Percentiles rank a stretch among this genome's conserved stretches.
Conservation (phyloP, 2,888 invertebrate species). For the Melitaea athalia region DNA sequence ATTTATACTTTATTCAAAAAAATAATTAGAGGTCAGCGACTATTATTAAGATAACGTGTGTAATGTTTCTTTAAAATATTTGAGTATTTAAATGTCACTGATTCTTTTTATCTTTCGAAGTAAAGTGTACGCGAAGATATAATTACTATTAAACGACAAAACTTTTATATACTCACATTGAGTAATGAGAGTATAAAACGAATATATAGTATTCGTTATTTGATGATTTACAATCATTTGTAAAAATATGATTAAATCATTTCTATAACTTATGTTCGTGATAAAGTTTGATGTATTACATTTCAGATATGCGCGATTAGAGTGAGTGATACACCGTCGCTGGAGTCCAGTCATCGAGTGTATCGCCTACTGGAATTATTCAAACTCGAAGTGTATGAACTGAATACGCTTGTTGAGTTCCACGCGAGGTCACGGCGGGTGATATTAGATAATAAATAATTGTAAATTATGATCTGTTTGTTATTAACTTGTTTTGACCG, state of each 20-base stretch:
- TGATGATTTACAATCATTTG: too few species aligned
- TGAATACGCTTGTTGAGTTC: constrained; percentile 41
- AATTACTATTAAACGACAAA: too few species aligned
- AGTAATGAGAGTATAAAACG: too few species aligned
- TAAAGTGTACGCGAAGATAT: too few species aligned
- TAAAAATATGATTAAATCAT: not conserved
- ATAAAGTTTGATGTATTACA: constrained; percentile 21
- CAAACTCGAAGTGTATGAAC: constrained; percentile 28
- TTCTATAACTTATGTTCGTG: constrained; percentile 16
- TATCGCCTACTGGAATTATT: constrained; percentile 9
- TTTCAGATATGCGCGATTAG: constrained; percentile 74
- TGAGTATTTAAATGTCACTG: too few species aligned
- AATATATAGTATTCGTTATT: too few species aligned
- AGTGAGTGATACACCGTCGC: constrained; percentile 52
- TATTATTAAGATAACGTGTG: too few species aligned
- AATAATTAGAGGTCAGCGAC: too few species aligned
- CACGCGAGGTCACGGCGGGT: constrained; percentile 44
- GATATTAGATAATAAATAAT: constrained; percentile 49
- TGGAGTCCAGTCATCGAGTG: constrained; percentile 41
- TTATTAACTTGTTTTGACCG: constrained; percentile 11
- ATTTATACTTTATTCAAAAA: too few species aligned
- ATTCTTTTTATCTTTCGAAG: too few species aligned
- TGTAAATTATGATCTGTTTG: constrained; percentile 42
- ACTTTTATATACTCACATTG: too few species aligned
- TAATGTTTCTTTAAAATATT: too few species aligned